Evolutionary conservation across 2,888 invertebrate genomes (phyloP).

Genomic region (Lasioglossum malachurum): DNA sequence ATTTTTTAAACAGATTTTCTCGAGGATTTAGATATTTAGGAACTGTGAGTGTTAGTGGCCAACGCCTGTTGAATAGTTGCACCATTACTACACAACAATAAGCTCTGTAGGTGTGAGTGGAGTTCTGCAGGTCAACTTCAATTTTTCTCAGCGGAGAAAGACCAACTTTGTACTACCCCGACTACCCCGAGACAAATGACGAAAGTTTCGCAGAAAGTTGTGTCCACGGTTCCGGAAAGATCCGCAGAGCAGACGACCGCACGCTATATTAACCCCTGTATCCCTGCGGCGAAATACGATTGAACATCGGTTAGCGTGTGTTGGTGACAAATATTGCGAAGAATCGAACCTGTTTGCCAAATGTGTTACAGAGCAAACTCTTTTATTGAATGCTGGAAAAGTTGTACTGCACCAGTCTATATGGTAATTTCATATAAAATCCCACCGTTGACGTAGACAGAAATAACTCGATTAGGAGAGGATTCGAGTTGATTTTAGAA

Average conservation of each 20-base stretch:
- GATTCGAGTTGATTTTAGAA: not conserved
- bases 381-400: not conserved
- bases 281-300: not conserved
- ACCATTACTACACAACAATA: not conserved
- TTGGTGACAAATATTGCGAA: not conserved
- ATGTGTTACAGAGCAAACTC: not conserved
- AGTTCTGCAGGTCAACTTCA: not conserved
- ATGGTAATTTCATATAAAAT: not conserved
- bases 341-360: slow-evolving; percentile 5
- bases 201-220: slow-evolving; percentile 6
- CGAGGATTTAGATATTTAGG: not conserved
- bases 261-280: slow-evolving; percentile 13
- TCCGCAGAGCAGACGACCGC: not conserved
- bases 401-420: not conserved
- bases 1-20: not conserved
- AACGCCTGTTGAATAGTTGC: not conserved
- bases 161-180: not conserved
- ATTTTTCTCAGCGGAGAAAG: not conserved
- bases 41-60: not conserved
- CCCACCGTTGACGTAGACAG: not conserved
- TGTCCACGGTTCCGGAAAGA: slow-evolving; percentile 3
- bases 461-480: not conserved
- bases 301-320: not conserved
- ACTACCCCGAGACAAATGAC: not conserved
- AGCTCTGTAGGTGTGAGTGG: not conserved